phyloP scores from a whole-genome alignment of 2,888 invertebrate genomes.

The Willowsia nigromaculata region DNA sequence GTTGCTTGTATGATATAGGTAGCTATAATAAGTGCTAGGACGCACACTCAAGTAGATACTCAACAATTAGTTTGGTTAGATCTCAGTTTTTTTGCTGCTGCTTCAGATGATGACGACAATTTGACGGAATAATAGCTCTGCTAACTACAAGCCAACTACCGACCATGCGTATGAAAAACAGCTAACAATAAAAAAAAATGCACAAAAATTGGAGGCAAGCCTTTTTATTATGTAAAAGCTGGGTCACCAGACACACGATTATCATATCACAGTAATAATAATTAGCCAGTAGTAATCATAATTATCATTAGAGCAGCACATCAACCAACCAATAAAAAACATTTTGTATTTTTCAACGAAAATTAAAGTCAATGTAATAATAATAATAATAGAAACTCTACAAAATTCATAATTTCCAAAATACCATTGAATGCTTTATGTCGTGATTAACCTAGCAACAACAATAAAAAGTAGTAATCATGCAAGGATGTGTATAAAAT shows the following conservation, averaged over 20 bases:
- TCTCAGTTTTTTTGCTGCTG: background rate
- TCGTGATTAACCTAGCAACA: no score
- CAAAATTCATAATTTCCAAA: no score
- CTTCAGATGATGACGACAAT: background rate
- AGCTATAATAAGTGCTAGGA: no score
- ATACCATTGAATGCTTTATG: no score
- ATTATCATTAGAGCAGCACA: background rate
- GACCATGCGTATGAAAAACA: background rate
- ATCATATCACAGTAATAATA: slow-evolving; percentile 15
- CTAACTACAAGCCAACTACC: background rate
- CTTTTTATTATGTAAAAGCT: slow-evolving; percentile 27
- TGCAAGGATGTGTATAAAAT: no score
- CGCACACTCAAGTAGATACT: background rate
- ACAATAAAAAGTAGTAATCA: no score
- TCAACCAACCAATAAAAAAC: background rate
- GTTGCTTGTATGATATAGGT: no score
- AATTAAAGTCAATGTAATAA: background rate
- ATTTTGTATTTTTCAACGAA: background rate
- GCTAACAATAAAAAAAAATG: background rate
- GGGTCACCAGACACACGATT: slow-evolving; percentile 27
- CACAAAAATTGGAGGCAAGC: slow-evolving; percentile 1
- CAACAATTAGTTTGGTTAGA: background rate
- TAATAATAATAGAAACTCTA: background rate
- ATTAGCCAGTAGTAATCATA: background rate
- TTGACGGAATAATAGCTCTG: slow-evolving; percentile 8